These are phyloP conservation scores for Motacilla tschutschensis DNA, from an alignment of 2,113 vertebrate genomes.

Conservation along the genomic window DNA sequence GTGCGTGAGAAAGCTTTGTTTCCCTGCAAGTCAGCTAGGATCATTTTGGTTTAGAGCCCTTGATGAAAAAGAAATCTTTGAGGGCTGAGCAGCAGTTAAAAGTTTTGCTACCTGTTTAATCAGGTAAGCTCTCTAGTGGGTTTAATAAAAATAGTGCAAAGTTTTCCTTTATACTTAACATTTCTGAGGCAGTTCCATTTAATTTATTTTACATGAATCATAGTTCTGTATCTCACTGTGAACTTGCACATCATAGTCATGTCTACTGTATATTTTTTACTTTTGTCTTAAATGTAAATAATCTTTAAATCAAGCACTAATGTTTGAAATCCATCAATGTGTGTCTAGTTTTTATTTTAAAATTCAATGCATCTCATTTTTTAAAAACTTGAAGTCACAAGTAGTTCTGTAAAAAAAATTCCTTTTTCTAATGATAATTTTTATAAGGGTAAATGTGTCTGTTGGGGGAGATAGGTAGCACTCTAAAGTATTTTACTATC, in stretches of 20 bases:
- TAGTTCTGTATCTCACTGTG: conserved; percentile 28
- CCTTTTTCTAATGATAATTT: conserved; percentile 1
- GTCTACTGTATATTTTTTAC: conserved; percentile 10
- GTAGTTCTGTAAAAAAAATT: conserved; percentile 1
- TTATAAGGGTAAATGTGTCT: conserved; percentile 13
- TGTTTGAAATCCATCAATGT: conserved; percentile 36
- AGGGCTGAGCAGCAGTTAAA: neutral
- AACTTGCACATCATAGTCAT: neutral
- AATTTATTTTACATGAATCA: conserved; percentile 16
- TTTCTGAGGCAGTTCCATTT: neutral
- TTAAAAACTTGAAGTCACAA: neutral
- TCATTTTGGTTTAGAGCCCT: neutral
- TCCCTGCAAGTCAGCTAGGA: neutral
- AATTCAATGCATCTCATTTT: conserved; percentile 33
- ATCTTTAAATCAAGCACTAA: conserved; percentile 23
- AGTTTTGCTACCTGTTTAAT: neutral
- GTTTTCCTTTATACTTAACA: neutral
- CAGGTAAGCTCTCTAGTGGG: neutral
- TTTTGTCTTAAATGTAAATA: conserved; percentile 31
- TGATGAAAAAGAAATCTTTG: neutral
- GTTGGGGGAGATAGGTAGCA: conserved; percentile 45
- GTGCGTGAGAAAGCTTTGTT: neutral
- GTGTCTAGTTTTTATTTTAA: conserved; percentile 44
- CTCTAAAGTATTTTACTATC: conserved; percentile 55
- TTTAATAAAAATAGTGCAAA: neutral